Base-by-base conservation (phyloP, 2,888 invertebrate genomes). In the Punctoribates punctum region DNA sequence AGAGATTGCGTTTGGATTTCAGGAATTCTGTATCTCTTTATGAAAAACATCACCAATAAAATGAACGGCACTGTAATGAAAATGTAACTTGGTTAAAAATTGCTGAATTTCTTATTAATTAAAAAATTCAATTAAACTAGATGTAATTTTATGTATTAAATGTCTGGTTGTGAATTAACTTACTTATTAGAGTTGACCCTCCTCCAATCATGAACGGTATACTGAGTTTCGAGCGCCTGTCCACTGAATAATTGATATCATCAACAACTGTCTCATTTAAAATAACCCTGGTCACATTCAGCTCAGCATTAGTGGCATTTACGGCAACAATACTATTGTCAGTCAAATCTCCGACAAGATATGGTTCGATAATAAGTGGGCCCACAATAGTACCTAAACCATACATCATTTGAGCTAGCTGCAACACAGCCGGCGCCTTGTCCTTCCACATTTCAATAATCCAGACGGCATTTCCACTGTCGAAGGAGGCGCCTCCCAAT, bases 391-490 rank as follows among this genome's bases (percentile, higher is more conserved):
- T 17, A 15, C 77, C 77, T 17, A 60, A 15, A 20, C 77, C 77
- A 73, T 73, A 77, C 13, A 77, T 34, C 34, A 77, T 60, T 46
- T 77, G 73, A 13, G 42, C 4, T 13, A 70, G 20, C 34, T 77
- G 77, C 1, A 77, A n/a, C 9, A 76, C 8, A 23, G 75, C 15
- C 15, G 77, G 20, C 6, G 34, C 20, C 15, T 51, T 48, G 25
- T 67, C 25, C 3, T 65, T 54, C 76, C 75, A 77, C 51, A 77
- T 67, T 5, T 73, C 75, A 42, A 77, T 48, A 2, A 77, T 25
- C 77, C 77, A 77, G 20, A 77, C 29, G 9, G 23, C 23, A 51
- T 23, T 42, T 5, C 67, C 34, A n/a, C 17, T 29, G 23, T 75
- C 70, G 25, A 42, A 75, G 6, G 70, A 38, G 13, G 70, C 75